phyloP scores from a whole-genome alignment of 2,113 vertebrate species.

The Melanerpes aurifrons region DNA sequence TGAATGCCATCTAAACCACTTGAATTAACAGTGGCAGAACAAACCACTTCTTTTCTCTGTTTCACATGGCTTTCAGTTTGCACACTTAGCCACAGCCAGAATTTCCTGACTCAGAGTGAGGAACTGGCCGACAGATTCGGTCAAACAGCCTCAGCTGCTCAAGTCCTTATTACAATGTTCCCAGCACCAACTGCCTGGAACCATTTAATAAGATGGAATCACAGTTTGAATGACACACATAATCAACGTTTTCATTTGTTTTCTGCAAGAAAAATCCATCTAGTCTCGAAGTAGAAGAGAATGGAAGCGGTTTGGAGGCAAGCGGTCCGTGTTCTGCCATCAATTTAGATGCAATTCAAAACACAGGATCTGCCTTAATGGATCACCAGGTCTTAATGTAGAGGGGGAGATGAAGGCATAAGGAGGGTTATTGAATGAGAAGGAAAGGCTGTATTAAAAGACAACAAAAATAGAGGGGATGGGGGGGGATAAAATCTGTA shows the following conservation, averaged over 20 bases:
- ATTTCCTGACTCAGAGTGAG: background rate
- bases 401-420: background rate
- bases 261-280: slow-evolving; percentile 27
- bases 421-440: slow-evolving; percentile 17
- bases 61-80: slow-evolving; percentile 4
- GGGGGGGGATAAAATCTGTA: background rate
- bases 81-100: background rate
- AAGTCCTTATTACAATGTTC: slow-evolving; percentile 12
- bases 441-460: slow-evolving; percentile 13
- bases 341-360: slow-evolving; percentile 37
- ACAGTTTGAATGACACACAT: slow-evolving; percentile 41
- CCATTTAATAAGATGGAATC: slow-evolving; percentile 48
- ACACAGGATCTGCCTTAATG: slow-evolving; percentile 51
- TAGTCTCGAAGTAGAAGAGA: slow-evolving; percentile 32
- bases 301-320: slow-evolving; percentile 32
- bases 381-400: slow-evolving; percentile 22
- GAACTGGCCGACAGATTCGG: slow-evolving; percentile 10
- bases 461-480: background rate
- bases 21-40: slow-evolving; percentile 1
- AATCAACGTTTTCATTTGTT: slow-evolving; percentile 61
- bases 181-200: slow-evolving; percentile 49
- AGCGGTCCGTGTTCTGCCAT: background rate
- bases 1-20: background rate
- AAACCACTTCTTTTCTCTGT: slow-evolving; percentile 15
- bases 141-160: slow-evolving; percentile 22